Conservation (phyloP, 2,113 vertebrate genomes). For the Pyrgilauda ruficollis region DNA sequence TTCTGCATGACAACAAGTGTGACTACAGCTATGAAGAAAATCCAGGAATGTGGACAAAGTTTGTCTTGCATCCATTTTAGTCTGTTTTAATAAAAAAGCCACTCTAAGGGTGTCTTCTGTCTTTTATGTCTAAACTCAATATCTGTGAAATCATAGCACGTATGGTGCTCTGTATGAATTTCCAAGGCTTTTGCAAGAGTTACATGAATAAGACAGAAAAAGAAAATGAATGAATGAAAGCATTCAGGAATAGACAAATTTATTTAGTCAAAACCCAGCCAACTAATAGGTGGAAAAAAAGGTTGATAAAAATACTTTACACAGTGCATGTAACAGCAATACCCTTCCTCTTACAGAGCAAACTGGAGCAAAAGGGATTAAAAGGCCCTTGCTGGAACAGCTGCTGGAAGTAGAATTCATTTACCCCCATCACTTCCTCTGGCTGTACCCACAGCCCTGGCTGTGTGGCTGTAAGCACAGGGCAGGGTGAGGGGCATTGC, state of each 20-base stretch:
- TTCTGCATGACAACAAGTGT: background rate
- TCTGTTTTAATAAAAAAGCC: background rate
- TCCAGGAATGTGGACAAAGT: background rate
- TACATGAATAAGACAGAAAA: background rate
- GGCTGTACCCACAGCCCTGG: background rate
- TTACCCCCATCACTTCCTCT: background rate
- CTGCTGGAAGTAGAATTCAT: background rate
- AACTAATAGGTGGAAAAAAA: background rate
- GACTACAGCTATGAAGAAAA: background rate
- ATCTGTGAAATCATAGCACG: background rate
- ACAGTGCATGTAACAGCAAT: background rate
- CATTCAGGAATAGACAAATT: background rate
- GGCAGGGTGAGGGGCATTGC: background rate
- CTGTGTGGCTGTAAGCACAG: background rate
- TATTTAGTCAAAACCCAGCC: background rate
- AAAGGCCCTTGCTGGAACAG: background rate
- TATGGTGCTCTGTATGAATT: background rate
- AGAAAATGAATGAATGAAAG: background rate
- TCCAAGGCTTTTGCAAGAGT: background rate
- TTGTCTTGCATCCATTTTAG: background rate
- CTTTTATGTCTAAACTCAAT: background rate
- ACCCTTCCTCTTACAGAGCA: background rate
- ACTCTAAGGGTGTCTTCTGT: background rate
- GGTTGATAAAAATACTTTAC: background rate
- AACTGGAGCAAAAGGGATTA: background rate